Base-by-base conservation (phyloP, 2,888 invertebrate genomes). In the Sphaerophoria rueppellii region DNA sequence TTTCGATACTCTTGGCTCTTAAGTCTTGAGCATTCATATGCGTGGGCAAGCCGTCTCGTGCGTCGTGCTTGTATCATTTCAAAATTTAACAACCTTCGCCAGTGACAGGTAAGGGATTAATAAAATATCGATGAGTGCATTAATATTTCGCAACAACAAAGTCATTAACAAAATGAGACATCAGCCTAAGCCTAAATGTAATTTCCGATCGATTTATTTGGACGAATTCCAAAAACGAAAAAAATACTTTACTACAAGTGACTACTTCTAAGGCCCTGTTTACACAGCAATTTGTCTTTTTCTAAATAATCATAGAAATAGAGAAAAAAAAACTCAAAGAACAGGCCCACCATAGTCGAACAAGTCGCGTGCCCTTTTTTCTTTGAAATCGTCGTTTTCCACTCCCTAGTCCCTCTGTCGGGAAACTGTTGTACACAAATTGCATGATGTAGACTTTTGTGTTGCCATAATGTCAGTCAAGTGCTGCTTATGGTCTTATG, bases 381-480 rank as follows among this genome's bases (percentile, higher is more conserved):
- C 60, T 73, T 79, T 79, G 79, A 73, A 73, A 61, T 50, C 50
- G 73, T 48, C 35, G n/a, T n/a, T n/a, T n/a, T n/a, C n/a, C n/a
- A n/a, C n/a, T 7, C 43, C 52, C 35, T 0, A 5, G 32, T 32
- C 24, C 34, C 35, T 12, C 14, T 3, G 6, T 12, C 43, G 0
- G 9, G 43, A 7, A 43, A 12, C 9, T 0, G 43, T 43, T 43
- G 9, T 43, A 11, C 43, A 11, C 4, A 4, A 50, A 6, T 32
- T 58, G 52, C 48, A 46, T 60, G 43, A 43, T 43, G 60, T 60
- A 11, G 12, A 60, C 54, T 40, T 81, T 65, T 54, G 60, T 75
- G 40, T 48, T 65, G 73, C 48, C 57, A 70, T 78, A 74, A 82
- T 78, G 78, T 74, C 82, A 83, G 79, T 75, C 71, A 65, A 58